phyloP scores from a whole-genome alignment of 2,113 vertebrate species.

The Heterotilapia buettikoferi region DNA sequence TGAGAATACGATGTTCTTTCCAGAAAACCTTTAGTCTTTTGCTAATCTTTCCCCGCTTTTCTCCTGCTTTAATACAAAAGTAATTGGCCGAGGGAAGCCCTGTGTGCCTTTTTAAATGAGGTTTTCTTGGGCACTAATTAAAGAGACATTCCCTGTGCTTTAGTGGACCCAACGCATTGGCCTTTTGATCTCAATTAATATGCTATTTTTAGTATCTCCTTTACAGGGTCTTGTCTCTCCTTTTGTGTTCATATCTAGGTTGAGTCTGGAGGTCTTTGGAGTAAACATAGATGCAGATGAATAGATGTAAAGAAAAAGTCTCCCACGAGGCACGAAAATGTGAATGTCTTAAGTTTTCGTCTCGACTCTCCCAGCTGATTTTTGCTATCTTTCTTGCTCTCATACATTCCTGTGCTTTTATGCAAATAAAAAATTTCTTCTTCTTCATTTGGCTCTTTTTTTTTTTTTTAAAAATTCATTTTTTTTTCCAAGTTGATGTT shows the following conservation, averaged over 20 bases:
- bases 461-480: no score
- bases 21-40: constrained; percentile 26
- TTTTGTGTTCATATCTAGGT: constrained; percentile 46
- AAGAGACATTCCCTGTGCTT: constrained; percentile 69
- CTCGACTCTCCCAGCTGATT: background rate
- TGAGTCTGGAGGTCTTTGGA: constrained; percentile 24
- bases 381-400: background rate
- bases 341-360: background rate
- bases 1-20: constrained; percentile 39
- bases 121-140: constrained; percentile 78
- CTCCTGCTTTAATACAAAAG: constrained; percentile 59
- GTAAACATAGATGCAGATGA: constrained; percentile 39
- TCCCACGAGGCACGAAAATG: background rate
- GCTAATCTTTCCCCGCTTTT: constrained; percentile 42
- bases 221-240: constrained; percentile 20
- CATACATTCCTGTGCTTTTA: background rate
- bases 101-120: constrained; percentile 69
- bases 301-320: constrained; percentile 1
- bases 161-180: constrained; percentile 59
- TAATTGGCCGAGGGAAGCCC: constrained; percentile 68
- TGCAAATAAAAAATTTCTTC: background rate
- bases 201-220: constrained; percentile 72
- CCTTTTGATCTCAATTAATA: constrained; percentile 76
- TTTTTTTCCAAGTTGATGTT: no score
- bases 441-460: background rate